Percentiles rank a stretch among this genome's conserved stretches.
These are phyloP conservation scores for Anadara kagoshimensis DNA, from an alignment of 1,140 invertebrate species.

Conservation along the genomic window DNA sequence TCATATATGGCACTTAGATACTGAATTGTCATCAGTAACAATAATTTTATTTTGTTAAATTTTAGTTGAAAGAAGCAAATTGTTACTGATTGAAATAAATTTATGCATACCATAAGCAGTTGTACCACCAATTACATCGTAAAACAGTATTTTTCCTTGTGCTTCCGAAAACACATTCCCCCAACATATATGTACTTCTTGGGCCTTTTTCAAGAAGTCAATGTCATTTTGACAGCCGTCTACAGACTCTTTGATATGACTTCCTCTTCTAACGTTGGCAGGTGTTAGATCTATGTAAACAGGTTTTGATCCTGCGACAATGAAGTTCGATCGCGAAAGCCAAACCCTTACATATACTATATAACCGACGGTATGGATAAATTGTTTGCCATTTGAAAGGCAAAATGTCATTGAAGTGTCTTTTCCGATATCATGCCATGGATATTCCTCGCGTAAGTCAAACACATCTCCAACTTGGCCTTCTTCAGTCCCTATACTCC, in stretches of 20 bases:
- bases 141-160: conserved; percentile 1
- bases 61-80: too few species aligned
- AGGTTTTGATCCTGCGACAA: not conserved
- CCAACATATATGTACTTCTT: conserved; percentile 4
- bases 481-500: conserved; percentile 1
- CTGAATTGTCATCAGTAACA: too few species aligned
- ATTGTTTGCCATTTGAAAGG: not conserved
- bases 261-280: not conserved
- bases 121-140: conserved; percentile 1
- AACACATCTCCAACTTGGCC: conserved; percentile 4
- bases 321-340: not conserved
- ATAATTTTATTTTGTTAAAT: too few species aligned
- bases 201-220: not conserved
- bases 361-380: not conserved
- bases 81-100: too few species aligned
- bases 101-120: too few species aligned
- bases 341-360: conserved; percentile 15
- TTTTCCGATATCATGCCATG: conserved; percentile 17
- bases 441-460: conserved; percentile 10
- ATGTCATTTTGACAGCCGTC: not conserved
- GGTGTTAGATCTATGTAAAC: conserved; percentile 15
- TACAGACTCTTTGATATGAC: not conserved
- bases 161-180: conserved; percentile 8
- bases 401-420: not conserved
- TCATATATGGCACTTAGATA: too few species aligned